phyloP scores from a whole-genome alignment of 2,888 invertebrate genomes.

The Drosophila tanythrix region DNA sequence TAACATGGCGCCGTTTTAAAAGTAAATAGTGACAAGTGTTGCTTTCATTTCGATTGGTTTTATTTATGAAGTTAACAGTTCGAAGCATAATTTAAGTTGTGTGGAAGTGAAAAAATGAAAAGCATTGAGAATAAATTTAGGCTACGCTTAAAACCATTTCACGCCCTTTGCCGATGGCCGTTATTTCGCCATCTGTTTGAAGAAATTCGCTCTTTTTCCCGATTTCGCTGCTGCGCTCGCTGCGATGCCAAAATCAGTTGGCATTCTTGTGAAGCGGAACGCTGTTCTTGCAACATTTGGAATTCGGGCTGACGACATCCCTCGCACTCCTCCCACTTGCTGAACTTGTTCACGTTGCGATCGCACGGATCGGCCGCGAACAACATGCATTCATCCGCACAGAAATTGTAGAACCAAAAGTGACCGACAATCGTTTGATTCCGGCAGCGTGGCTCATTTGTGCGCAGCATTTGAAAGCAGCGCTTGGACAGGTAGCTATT shows the following conservation, averaged over 20 bases:
- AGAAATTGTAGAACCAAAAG: conserved; percentile 81
- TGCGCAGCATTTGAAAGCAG: conserved; percentile 70
- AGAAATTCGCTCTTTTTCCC: conserved; percentile 26
- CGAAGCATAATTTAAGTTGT: conserved; percentile 19
- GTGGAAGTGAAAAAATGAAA: neutral
- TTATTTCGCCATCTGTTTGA: conserved; percentile 18
- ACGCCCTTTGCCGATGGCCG: conserved; percentile 36
- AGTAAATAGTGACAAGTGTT: neutral
- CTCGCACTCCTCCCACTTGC: conserved; percentile 70
- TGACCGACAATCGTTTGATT: conserved; percentile 83
- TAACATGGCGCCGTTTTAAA: conserved; percentile 1
- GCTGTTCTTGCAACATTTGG: conserved; percentile 36
- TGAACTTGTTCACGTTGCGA: conserved; percentile 77
- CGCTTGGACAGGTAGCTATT: conserved; percentile 28
- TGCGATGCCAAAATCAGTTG: conserved; percentile 28
- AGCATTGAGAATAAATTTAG: neutral
- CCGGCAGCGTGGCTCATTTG: conserved; percentile 46
- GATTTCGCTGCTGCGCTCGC: conserved; percentile 30
- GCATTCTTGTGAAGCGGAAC: conserved; percentile 46
- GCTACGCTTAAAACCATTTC: neutral
- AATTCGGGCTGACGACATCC: conserved; percentile 59
- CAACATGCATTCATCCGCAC: conserved; percentile 77
- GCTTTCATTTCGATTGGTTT: neutral
- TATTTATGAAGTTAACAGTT: conserved; percentile 8
- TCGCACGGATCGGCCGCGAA: conserved; percentile 76